Conservation (phyloP, 2,888 invertebrate genomes). For the Eristalis tenax region DNA sequence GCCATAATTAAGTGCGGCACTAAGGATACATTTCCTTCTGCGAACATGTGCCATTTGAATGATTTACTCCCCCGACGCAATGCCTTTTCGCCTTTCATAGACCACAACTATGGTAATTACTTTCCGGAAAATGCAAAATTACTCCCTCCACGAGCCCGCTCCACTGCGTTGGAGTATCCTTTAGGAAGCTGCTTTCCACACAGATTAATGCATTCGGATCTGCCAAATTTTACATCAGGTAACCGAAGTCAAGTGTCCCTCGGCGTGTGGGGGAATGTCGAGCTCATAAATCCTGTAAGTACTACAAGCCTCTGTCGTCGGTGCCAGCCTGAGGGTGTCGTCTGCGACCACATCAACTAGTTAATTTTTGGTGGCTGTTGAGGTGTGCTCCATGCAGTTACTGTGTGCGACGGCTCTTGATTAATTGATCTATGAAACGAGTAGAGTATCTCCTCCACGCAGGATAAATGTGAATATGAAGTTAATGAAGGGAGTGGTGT, state of each 20-base stretch:
- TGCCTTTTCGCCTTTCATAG: not conserved
- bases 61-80: constrained; percentile 44
- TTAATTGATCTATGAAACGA: constrained; percentile 35
- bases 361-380: constrained; percentile 24
- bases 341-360: constrained; percentile 9
- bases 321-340: constrained; percentile 3
- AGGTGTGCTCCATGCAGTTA: constrained; percentile 31
- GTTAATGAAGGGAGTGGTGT: constrained; percentile 21
- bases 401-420: constrained; percentile 26
- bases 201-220: constrained; percentile 28
- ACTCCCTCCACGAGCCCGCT: not conserved
- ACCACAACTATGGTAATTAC: constrained; percentile 22
- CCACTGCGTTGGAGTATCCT: not conserved
- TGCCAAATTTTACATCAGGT: constrained; percentile 28
- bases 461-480: constrained; percentile 31
- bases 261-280: not conserved
- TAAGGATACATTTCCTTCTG: constrained; percentile 48
- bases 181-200: constrained; percentile 4
- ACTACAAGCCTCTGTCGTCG: constrained; percentile 36
- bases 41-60: constrained; percentile 37
- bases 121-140: constrained; percentile 22
- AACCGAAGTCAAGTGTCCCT: constrained; percentile 18
- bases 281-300: constrained; percentile 39
- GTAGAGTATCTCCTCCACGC: not conserved
- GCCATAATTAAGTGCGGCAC: constrained; percentile 45